Base-by-base conservation (phyloP, 2,888 invertebrate genomes). In the Dicranocentrus wangi region DNA sequence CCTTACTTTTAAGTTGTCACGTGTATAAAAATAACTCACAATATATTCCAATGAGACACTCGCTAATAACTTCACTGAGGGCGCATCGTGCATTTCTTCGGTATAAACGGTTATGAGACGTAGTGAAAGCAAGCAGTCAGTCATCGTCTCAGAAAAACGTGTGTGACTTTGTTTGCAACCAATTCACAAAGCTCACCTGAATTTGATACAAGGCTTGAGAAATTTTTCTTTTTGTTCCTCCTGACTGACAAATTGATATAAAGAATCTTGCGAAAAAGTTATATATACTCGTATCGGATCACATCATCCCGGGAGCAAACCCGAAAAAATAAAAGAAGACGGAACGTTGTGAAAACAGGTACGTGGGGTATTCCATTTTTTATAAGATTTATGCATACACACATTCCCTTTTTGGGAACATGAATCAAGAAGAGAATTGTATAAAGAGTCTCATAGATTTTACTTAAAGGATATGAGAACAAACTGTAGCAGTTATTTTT, bases 321-420 rank as follows among this genome's bases (percentile, higher is more conserved):
- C 13, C 25, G 25, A 55, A 13, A 23, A 55, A 55, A 25, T 5
- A 55, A 2, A 55, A 23, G 15, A 23, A 55, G 25, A 25, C 8
- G 7, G 2, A 19, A 51, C 51, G 51, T 8, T 23, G 1, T 23
- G 23, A 55, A 55, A 55, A 63, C 32, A 42, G 23, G 42, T 21
- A 66, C 25, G 47, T 47, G 66, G 47, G 19, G 21, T 47, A 66
- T 66, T 66, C 23, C 25, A 66, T 66, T 66, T 66, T 65, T 66
- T 10, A 66, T 66, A 23, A 47, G 47, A 66, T 47, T 55, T 55
- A 47, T 66, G 66, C 66, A 66, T 66, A 65, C 65, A 17, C 47
- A 51, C 32, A 32, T 32, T 47, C 15, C n/a, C n/a, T 17, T 60
- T 55, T 32, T 63, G 8, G 10, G 17, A 39, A 28, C 5, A 17